Base-by-base conservation (phyloP, 2,113 vertebrate genomes). In the Mixornis gularis region DNA sequence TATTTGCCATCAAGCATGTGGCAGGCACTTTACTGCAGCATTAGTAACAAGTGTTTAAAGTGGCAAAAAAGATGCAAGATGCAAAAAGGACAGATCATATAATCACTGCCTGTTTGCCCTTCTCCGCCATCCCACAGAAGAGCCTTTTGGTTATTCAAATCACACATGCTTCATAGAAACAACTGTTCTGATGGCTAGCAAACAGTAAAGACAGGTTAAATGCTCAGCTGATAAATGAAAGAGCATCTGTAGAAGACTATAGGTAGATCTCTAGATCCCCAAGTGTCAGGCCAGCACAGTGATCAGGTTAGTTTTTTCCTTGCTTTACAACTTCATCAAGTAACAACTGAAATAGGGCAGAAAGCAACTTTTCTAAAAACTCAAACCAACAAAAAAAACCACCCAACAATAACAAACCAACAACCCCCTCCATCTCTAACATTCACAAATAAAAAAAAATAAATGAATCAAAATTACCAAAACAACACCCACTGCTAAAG, bases 341-440 rank as follows among this genome's bases (percentile, higher is more conserved):
- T 27, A 68, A 46, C 25, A 80, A 59, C 14, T 24, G 20, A 80
- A 68, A 72, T 2, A 76, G 7, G 26, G 4, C 13, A 79, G 22
- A 71, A 78, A 79, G 27, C 1, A 73, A 65, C 24, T 53, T 65
- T 56, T 44, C 27, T 30, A 29, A 34, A 79, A 48, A n/a, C 3
- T 6, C 16, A 43, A 41, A 34, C 8, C 9, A 44, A n/a, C 7
- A 55, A 43, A 40, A 78, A 6, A 40, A 66, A 36, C 46, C 22
- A 9, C 36, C 3, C 32, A 46, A 34, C 56, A 59, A 58, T 7
- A 59, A 59, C 5, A 59, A 56, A 43, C 6, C 2, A 62, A 26
- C 26, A 51, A 34, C 4, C 2, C 3, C 3, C 7, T 53, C 73
- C 1, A 2, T 4, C 7, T 4, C 2, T 24, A 84, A 32, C 21